Evolutionary conservation across 2,888 invertebrate species (phyloP), one percentile per base, ranked within the genome.

Genomic region (Cylindroiulus punctatus): DNA sequence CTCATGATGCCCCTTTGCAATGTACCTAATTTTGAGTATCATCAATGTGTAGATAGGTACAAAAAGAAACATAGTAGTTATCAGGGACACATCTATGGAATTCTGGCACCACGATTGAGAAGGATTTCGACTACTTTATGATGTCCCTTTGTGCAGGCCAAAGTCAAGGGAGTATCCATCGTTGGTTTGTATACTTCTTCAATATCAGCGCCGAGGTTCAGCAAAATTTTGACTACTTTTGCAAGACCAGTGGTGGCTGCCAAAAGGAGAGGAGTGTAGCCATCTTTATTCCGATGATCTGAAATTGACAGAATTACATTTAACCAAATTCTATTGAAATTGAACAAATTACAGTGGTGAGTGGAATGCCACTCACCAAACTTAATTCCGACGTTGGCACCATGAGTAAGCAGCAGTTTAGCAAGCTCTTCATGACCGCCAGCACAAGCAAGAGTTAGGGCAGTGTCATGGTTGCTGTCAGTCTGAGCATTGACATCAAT

Each of bases 131-230:
- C 98, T 89, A 93, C 95, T 92, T 99, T 99, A 91, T 97, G 98
- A 88, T 98, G 94, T 17, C 99, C 99, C 86, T 98, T 98, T 87
- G 98, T 98, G 92, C 99, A 99, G 0, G 99, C 99, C 87, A 99
- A 92, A 87, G 98, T 98, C 32, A 99, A 92, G 0, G 99, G 98
- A 22, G 99, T 99, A 92, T 99, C 99, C 93, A 99, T 99, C 88
- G 99, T 99, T 90, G 99, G 94, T 91, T 99, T 99, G 0, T 98
- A 98, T 92, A 99, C 98, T 57, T 99, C 99, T 91, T 99, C 99
- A 89, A 99, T 95, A 90, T 98, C 97, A n/a, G 98, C 98, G 88
- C 95, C 96, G 91, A 96, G 94, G 91, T 97, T 97, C 86, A 99
- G 92, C 8, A 99, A 93, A 89, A 97, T 95, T 90, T 98, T 98